Evolutionary conservation across 2,888 invertebrate species (phyloP).

Genomic region (Coelogynopora nodosa): DNA sequence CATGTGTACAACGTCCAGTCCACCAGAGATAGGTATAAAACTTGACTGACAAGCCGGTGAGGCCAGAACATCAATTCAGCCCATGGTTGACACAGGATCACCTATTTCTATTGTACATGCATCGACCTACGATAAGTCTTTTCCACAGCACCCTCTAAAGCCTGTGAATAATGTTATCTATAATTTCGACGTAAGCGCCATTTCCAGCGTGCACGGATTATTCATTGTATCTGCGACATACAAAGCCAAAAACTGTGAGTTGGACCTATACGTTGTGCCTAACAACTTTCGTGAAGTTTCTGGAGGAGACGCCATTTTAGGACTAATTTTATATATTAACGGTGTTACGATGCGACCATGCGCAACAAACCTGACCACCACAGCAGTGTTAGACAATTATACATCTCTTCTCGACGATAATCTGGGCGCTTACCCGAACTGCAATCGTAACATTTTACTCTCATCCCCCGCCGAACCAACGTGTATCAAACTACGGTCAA

Average conservation of each 20-base stretch:
- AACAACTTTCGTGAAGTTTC: background rate
- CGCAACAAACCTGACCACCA: background rate
- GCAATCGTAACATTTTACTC: background rate
- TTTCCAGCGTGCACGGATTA: background rate
- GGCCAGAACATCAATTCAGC: background rate
- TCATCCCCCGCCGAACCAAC: background rate
- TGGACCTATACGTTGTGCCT: background rate
- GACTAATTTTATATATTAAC: background rate
- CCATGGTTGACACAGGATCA: background rate
- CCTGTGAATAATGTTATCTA: background rate
- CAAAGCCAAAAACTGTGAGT: background rate
- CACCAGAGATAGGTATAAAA: background rate
- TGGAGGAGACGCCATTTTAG: background rate
- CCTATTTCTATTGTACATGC: background rate
- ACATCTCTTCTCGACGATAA: background rate
- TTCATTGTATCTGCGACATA: background rate
- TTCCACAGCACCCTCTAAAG: background rate
- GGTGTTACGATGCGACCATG: background rate
- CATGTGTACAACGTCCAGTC: background rate
- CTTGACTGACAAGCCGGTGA: background rate
- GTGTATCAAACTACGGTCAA: background rate
- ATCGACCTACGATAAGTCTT: background rate
- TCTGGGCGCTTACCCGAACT: background rate
- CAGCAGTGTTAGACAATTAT: background rate
- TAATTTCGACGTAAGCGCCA: background rate